These are phyloP conservation scores for Antigone vipio DNA, from an alignment of 2,113 vertebrate species.

Conservation along the genomic window DNA sequence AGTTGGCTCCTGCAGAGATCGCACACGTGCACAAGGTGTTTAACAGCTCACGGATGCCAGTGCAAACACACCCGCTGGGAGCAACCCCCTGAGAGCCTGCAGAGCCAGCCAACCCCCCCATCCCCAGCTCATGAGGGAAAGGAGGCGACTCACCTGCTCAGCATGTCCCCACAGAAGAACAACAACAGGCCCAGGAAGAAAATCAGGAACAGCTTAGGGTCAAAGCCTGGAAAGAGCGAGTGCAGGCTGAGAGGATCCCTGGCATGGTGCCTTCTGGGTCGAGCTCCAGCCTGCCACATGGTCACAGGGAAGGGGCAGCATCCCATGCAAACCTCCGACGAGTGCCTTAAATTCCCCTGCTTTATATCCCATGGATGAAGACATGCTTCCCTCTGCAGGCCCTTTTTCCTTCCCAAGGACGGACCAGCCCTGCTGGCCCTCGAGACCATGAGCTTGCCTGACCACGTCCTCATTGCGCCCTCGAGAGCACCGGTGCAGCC, in stretches of 20 bases:
- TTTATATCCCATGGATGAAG: accelerated
- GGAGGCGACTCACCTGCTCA: constrained; percentile 85
- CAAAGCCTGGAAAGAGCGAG: constrained; percentile 80
- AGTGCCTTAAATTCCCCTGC: accelerated
- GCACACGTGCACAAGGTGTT: background rate
- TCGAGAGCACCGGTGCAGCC: accelerated
- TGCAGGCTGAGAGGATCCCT: background rate
- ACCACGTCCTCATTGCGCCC: accelerated
- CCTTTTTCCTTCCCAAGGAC: background rate
- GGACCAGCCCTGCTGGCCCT: too few relatives aligned
- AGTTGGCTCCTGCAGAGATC: constrained; percentile 83
- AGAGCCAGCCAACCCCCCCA: background rate
- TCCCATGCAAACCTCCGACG: accelerated
- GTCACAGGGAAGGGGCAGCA: accelerated
- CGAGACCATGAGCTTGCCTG: accelerated
- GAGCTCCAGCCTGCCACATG: accelerated
- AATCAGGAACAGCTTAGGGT: constrained; percentile 86
- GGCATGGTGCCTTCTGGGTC: accelerated
- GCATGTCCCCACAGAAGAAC: constrained; percentile 85
- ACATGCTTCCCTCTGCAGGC: accelerated
- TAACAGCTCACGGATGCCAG: accelerated
- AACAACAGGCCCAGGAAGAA: constrained; percentile 85
- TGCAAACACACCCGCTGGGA: accelerated
- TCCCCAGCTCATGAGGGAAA: accelerated
- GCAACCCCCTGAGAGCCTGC: background rate